Base-by-base conservation (phyloP, 1,140 invertebrate species). In the Dendroctonus valens region DNA sequence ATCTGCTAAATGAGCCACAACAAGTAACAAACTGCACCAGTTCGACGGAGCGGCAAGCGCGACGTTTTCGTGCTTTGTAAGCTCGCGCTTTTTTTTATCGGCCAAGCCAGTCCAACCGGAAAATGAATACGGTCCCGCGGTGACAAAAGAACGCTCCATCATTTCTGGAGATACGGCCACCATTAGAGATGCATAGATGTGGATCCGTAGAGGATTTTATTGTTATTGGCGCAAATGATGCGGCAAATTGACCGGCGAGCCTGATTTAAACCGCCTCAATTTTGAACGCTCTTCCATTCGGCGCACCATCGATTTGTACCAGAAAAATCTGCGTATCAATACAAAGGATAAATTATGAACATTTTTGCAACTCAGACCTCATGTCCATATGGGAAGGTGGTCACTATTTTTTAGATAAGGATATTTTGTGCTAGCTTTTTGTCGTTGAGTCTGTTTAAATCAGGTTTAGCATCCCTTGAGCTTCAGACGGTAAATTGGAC, bases 131-230 rank as follows among this genome's bases (percentile, higher is more conserved):
- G 41, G 70, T 77, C 74, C 73, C 73, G 74, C 72, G 74, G 75
- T 74, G 75, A 78, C 76, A 77, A 78, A 76, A 77, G 73, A 75
- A 75, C 76, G 72, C 73, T 78, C 74, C 74, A 77, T 78, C 76
- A 78, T 78, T 78, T 78, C 75, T 75, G 73, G 70, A 60, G 67
- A 71, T 65, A 71, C 68, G 67, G 71, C 52, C 67, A 52, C 75
- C 75, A 77, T 77, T 77, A 77, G 73, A 65, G 71, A 75, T 75
- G 73, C 74, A 75, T 61, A 61, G 41, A 42, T 11, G 51, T 44
- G 41, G 26, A 38, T 14, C 51, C 12, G 39, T 38, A 42, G 58
- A 62, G 50, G 41, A 51, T 64, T 72, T 59, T 68, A 66, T 59
- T 63, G 67, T 59, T 62, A 65, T 65, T 53, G 61, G 11, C 55